Evolutionary conservation across 2,888 invertebrate species (phyloP), one percentile per base, ranked within the genome.

Genomic region (Drosophila emarginata): DNA sequence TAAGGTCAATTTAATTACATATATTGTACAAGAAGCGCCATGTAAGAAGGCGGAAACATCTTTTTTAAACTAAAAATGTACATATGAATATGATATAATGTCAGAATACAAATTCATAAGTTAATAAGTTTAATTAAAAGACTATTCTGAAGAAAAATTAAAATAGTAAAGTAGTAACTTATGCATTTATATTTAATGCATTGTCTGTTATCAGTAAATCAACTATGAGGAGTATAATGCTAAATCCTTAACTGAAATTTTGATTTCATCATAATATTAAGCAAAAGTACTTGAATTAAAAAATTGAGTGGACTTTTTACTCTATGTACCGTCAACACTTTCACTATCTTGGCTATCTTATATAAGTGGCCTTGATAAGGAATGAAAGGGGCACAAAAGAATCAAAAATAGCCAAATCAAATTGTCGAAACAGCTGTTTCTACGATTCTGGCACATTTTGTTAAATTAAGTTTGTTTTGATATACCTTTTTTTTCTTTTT

Each of bases 281-380:
- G 5, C 52, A 59, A 60, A 68, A 59, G 23, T 28, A 23, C 68
- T 68, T 67, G 39, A n/a, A 39, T 39, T 39, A 39, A 39, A 14
- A 14, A 45, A 18, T 18, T 45, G 45, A 4, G 4, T 45, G 45
- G 18, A 18, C 45, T 45, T 45, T 45, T 45, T 12, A 7, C 45
- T 21, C 45, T 11, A 21, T 45, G 12, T 7, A 45, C 15, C 45
- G 14, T 14, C 18, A 45, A 67, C 57, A 61, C 69, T 69, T 67
- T 70, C 63, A 39, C 26, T 67, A 26, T 58, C 45, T 39, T 40
- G 51, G 14, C 7, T 7, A 37, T 60, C 60, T 70, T 72, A 70
- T 70, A 70, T 64, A 70, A 72, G 70, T 59, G 72, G 71, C 63
- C 50, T 62, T 28, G 61, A 51, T 37, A 58, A 76, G 76, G 63